Evolutionary conservation across 2,888 invertebrate genomes (phyloP).

Genomic region (Drosophila gaucha): DNA sequence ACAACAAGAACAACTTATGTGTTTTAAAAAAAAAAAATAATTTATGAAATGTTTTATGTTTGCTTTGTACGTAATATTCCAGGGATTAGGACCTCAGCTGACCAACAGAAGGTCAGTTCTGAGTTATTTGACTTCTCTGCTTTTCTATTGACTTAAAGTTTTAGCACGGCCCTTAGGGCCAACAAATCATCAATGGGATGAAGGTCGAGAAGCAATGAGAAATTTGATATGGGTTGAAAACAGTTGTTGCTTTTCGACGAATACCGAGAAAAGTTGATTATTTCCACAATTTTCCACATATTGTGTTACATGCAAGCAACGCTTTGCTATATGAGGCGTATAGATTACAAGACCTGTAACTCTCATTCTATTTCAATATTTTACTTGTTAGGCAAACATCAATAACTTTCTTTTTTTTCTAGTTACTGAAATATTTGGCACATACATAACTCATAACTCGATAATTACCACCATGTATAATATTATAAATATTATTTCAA

Average conservation of each 20-base stretch:
- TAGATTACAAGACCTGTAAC: neutral
- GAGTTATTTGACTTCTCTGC: conserved; percentile 18
- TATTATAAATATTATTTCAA: too few relatives aligned
- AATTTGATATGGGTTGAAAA: conserved; percentile 29
- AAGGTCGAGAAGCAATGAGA: conserved; percentile 38
- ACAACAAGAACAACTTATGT: conserved; percentile 1
- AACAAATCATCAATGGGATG: conserved; percentile 11
- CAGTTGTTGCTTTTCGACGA: conserved; percentile 13
- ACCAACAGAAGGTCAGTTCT: conserved; percentile 39
- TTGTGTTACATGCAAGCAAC: neutral
- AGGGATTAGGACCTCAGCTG: conserved; percentile 18
- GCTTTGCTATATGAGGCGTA: neutral
- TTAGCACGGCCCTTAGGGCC: conserved; percentile 19
- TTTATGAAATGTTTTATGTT: conserved; percentile 36
- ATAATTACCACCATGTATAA: too few relatives aligned
- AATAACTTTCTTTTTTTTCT: too few relatives aligned
- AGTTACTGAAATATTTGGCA: too few relatives aligned
- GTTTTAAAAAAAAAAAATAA: conserved; percentile 10
- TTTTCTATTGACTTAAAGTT: conserved; percentile 40
- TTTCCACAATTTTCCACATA: conserved; percentile 3
- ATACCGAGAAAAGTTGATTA: conserved; percentile 15
- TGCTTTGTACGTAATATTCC: conserved; percentile 34
- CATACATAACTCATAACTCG: too few relatives aligned
- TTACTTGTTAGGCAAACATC: neutral
- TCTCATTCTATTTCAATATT: neutral